Evolutionary conservation across 2,888 invertebrate genomes (phyloP).

Genomic region (Drosophila lacicola): DNA sequence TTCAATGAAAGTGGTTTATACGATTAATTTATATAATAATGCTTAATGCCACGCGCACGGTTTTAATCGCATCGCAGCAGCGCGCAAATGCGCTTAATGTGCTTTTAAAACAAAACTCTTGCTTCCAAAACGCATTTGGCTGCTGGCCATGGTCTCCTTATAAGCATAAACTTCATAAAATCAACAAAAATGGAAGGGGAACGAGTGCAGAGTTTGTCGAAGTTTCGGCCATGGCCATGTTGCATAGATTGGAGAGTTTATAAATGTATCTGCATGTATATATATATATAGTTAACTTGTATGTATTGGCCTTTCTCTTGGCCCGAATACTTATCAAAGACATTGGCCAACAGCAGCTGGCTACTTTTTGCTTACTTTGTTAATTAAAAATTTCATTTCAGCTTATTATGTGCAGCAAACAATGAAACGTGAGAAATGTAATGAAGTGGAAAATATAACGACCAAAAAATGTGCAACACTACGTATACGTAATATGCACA

Average conservation of each 20-base stretch:
- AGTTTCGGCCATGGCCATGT: constrained; percentile 26
- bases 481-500: constrained; percentile 34
- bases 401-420: constrained; percentile 64
- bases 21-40: constrained; percentile 62
- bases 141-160: constrained; percentile 16
- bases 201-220: background rate
- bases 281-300: background rate
- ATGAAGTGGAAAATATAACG: constrained; percentile 60
- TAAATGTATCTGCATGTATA: constrained; percentile 5
- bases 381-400: constrained; percentile 69
- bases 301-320: constrained; percentile 15
- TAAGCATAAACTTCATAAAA: constrained; percentile 42
- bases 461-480: constrained; percentile 24
- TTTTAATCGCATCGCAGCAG: constrained; percentile 58
- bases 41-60: constrained; percentile 18
- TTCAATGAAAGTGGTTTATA: constrained; percentile 64
- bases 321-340: constrained; percentile 59
- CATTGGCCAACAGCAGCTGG: constrained; percentile 43
- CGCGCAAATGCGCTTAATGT: constrained; percentile 64
- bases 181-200: constrained; percentile 44
- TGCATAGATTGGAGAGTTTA: constrained; percentile 5
- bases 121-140: constrained; percentile 13
- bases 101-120: constrained; percentile 49
- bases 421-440: constrained; percentile 60
- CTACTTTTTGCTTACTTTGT: constrained; percentile 62